Conservation (phyloP, 1,140 invertebrate species). For the Portunus trituberculatus region DNA sequence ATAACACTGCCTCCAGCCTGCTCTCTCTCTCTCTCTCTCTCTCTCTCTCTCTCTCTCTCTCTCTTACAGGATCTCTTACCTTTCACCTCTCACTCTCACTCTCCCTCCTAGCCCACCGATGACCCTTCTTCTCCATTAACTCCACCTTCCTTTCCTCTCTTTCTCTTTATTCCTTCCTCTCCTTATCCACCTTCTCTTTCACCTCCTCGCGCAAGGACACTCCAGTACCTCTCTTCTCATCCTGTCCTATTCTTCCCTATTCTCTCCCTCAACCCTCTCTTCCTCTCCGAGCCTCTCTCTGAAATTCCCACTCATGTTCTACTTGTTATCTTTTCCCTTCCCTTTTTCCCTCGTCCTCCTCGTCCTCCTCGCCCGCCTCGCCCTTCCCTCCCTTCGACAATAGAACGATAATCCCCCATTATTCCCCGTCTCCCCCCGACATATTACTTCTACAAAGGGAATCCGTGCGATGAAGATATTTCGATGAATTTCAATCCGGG, state of each 20-base stretch:
- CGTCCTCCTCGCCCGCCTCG: background rate
- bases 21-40: slow-evolving; percentile 26
- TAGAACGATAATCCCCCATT: slow-evolving; percentile 56
- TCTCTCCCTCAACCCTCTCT: background rate
- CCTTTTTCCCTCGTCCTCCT: background rate
- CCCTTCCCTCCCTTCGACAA: slow-evolving; percentile 21
- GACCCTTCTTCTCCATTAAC: background rate
- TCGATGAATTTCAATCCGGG: background rate
- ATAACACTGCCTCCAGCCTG: background rate
- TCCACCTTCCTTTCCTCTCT: slow-evolving; percentile 14
- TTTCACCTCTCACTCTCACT: background rate
- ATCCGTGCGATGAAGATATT: slow-evolving; percentile 37
- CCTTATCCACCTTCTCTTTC: background rate
- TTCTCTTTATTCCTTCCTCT: background rate
- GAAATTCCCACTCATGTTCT: background rate
- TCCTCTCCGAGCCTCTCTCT: background rate
- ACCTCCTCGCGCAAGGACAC: background rate
- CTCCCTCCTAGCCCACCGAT: background rate
- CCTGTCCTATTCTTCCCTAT: background rate
- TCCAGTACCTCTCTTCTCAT: background rate
- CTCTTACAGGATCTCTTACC: background rate
- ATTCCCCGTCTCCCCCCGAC: background rate
- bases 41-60: background rate
- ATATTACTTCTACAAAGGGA: slow-evolving; percentile 53
- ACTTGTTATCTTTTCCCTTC: background rate